These are phyloP conservation scores for Archocentrus centrarchus DNA, from an alignment of 2,113 vertebrate species.

Conservation along the genomic window DNA sequence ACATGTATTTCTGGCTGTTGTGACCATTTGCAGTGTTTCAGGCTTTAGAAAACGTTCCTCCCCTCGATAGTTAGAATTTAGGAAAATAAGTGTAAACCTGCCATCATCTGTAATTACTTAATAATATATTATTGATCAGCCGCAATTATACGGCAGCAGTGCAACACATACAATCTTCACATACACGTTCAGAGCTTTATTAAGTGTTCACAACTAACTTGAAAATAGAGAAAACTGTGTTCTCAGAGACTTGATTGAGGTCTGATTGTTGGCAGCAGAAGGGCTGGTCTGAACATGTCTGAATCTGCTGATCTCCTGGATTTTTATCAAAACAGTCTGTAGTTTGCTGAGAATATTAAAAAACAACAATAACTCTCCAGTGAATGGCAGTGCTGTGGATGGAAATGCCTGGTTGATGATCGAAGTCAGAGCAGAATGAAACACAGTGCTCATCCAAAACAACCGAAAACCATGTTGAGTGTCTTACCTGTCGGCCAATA, in stretches of 20 bases:
- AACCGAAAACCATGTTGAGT: background rate
- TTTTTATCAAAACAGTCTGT: background rate
- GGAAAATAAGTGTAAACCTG: background rate
- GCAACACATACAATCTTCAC: background rate
- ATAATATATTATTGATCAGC: background rate
- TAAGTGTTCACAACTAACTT: background rate
- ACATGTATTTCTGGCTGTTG: background rate
- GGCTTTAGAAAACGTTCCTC: too few relatives aligned
- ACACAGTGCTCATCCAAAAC: background rate
- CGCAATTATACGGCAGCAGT: background rate
- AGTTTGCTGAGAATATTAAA: conserved; percentile 5
- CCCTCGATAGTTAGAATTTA: too few relatives aligned
- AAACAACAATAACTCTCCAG: background rate
- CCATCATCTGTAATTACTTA: background rate
- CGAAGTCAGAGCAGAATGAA: background rate
- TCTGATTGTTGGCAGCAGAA: background rate
- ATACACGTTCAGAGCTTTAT: background rate
- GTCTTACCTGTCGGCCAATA: background rate
- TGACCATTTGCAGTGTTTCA: background rate
- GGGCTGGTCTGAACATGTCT: background rate
- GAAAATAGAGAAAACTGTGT: background rate
- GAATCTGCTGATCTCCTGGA: background rate
- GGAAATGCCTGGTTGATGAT: background rate
- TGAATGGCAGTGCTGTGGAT: background rate
- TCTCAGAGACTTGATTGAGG: background rate